Percentiles rank a stretch among this genome's conserved stretches.
Conservation (phyloP, 2,888 invertebrate genomes). For the Morinoia aosen region DNA sequence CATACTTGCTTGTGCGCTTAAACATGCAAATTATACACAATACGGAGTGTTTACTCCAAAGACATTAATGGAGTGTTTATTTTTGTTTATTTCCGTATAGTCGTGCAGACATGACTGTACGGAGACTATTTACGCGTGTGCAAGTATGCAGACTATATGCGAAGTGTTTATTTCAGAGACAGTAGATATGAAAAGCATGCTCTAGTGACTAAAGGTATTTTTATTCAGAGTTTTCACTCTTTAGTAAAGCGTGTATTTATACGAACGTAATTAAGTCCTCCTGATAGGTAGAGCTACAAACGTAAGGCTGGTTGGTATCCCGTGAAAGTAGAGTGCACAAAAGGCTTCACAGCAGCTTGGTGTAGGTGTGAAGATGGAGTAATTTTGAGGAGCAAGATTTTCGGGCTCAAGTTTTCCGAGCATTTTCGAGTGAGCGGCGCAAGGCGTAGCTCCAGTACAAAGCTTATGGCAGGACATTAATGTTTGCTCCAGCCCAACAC, state of each 20-base stretch:
- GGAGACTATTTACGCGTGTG: neutral
- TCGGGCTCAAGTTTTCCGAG: neutral
- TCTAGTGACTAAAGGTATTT: neutral
- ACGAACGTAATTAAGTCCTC: neutral
- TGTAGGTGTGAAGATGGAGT: neutral
- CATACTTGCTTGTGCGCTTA: neutral
- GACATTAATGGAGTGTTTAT: too few relatives aligned
- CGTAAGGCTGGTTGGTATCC: neutral
- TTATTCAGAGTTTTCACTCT: neutral
- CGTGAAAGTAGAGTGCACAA: neutral
- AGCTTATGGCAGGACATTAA: conserved; percentile 36
- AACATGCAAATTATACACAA: neutral
- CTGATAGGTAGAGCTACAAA: neutral
- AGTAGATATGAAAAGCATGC: neutral
- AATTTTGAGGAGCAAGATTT: neutral
- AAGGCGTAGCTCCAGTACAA: neutral
- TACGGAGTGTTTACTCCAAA: too few relatives aligned
- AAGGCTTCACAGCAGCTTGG: neutral
- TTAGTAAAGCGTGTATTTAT: neutral
- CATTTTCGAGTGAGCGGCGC: neutral
- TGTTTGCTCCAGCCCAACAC: conserved; percentile 38
- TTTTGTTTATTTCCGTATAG: too few relatives aligned
- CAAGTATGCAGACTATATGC: too few relatives aligned
- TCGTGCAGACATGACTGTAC: too few relatives aligned
- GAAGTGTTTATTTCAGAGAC: too few relatives aligned